These are phyloP conservation scores for Ichneumoninae sp. DNA, from an alignment of 2,888 invertebrate species.

Conservation along the genomic window DNA sequence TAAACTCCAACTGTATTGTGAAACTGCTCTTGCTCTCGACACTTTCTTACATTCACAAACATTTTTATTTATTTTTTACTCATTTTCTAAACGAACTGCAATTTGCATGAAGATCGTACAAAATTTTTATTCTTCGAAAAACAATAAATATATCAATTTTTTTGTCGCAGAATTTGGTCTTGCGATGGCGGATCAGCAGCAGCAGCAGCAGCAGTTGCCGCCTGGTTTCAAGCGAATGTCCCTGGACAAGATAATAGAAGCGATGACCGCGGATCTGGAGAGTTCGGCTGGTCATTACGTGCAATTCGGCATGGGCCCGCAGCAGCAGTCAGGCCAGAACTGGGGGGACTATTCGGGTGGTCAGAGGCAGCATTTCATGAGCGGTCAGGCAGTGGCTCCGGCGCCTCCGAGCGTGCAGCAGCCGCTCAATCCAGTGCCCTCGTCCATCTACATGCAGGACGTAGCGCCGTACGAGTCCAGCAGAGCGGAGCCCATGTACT, in stretches of 20 bases:
- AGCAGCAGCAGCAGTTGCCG: constrained; percentile 69
- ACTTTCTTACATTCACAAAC: too few species aligned
- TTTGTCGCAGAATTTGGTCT: constrained; percentile 48
- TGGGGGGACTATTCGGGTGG: constrained; percentile 80
- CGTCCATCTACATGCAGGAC: constrained; percentile 70
- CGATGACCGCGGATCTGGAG: constrained; percentile 87
- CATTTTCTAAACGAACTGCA: too few species aligned
- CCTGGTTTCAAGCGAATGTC: constrained; percentile 79
- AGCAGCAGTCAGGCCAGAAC: constrained; percentile 75
- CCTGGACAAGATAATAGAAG: constrained; percentile 87
- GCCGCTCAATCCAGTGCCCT: constrained; percentile 49
- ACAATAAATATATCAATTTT: not conserved
- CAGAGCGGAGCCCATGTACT: constrained; percentile 78
- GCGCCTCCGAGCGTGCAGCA: constrained; percentile 32
- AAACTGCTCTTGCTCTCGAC: too few species aligned
- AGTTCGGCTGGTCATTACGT: constrained; percentile 86
- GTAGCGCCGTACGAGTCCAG: constrained; percentile 69
- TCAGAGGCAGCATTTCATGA: constrained; percentile 76
- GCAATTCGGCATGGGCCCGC: constrained; percentile 85
- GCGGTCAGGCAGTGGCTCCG: constrained; percentile 65
- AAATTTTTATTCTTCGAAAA: not conserved
- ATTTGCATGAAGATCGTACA: too few species aligned
- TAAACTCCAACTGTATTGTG: too few species aligned
- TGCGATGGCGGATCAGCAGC: constrained; percentile 70
- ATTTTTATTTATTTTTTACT: too few species aligned